Conservation (phyloP, 2,113 vertebrate species). For the Tenebrosternarchus preto region DNA sequence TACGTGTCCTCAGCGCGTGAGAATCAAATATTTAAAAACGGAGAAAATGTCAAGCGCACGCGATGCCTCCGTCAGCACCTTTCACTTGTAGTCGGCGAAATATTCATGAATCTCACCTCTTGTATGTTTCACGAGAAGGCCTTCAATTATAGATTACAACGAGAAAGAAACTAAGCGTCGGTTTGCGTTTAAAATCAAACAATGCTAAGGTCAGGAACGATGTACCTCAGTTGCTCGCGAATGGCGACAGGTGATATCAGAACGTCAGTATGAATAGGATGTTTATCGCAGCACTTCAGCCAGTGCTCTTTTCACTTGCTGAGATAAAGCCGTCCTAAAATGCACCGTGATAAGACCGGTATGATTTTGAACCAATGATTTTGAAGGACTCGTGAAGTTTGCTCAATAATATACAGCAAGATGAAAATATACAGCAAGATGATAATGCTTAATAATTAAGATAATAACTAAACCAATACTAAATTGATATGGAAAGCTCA, state of each 20-base stretch:
- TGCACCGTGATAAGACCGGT: neutral
- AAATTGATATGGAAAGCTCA: too few species aligned
- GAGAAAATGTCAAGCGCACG: slow-evolving; percentile 30
- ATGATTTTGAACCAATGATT: neutral
- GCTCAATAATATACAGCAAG: too few species aligned
- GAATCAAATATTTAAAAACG: slow-evolving; percentile 35
- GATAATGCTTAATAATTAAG: too few species aligned
- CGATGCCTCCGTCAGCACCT: slow-evolving; percentile 2
- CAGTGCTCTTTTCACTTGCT: neutral
- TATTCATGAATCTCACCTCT: slow-evolving; percentile 29
- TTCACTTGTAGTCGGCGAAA: slow-evolving; percentile 30
- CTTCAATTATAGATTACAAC: slow-evolving; percentile 26
- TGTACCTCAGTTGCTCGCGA: neutral
- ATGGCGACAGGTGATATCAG: slow-evolving; percentile 32
- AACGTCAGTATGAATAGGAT: slow-evolving; percentile 19
- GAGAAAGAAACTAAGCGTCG: slow-evolving; percentile 4
- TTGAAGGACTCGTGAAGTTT: too few species aligned
- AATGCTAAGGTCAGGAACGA: slow-evolving; percentile 38
- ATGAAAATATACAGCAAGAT: too few species aligned
- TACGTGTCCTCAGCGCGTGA: neutral
- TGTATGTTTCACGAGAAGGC: neutral
- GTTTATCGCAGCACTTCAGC: slow-evolving; percentile 25
- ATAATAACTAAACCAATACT: too few species aligned
- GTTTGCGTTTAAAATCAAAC: slow-evolving; percentile 39
- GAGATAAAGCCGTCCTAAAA: slow-evolving; percentile 15